Base-by-base conservation (phyloP, 2,888 invertebrate genomes). In the Drepanosiphum platanoidis region DNA sequence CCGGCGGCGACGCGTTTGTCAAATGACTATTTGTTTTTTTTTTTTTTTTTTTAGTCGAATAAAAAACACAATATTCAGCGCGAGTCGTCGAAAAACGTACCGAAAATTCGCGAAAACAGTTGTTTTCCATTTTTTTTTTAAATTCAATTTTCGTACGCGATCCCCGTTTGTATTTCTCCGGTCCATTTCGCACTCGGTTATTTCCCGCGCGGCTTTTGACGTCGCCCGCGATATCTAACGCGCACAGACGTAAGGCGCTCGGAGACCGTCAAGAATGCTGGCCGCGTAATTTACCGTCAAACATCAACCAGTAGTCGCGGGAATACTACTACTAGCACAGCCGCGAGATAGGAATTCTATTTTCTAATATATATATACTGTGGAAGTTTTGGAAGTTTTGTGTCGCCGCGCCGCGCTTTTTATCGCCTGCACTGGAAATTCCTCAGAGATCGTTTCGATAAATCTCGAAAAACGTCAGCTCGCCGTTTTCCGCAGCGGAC, bases 241-340 rank as follows among this genome's bases (percentile, higher is more conserved):
- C 15, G 11, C 13, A 52, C 46, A 9, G 3, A 15, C 46, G 46
- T 52, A 11, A 42, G n/a, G 11, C 42, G 18, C 61, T n/a, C 61
- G 61, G 42, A 61, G 27, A 22, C 27, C 9, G 8, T 61, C 61
- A 27, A n/a, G n/a, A 74, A 74, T 52, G 52, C 52, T 74, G 15
- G 52, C 27, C 15, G 18, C 52, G 74, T 52, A 74, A 74, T 74
- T 74, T 52, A 74, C 74, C 52, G 32, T 52, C 46, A 52, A 74
- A 74, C 32, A 74, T 74, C 52, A 52, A 74, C 22, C 9, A 52
- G 9, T 72, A 70, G 27, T 27, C 18, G 13, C 34, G 52, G 22
- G 34, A 46, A 52, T 52, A 52, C n/a, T 18, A 11, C 8, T 42
- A n/a, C n/a, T n/a, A n/a, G 5, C n/a, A 5, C 22, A 22, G 22